Evolutionary conservation across 1,140 invertebrate genomes (phyloP).

Genomic region (Cotesia glomerata): DNA sequence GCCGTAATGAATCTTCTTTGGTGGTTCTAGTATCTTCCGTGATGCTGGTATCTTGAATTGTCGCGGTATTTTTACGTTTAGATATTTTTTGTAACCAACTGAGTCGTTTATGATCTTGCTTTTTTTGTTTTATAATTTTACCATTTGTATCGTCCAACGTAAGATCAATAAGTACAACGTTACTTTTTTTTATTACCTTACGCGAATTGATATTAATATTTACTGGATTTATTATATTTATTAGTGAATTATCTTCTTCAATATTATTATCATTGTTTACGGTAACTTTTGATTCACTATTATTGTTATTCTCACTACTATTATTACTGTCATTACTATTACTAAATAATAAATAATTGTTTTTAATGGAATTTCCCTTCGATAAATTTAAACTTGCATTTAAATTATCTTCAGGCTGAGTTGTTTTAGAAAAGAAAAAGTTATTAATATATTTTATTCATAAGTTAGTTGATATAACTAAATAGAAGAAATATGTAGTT

Average conservation of each 20-base stretch:
- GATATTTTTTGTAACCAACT: conserved; percentile 47
- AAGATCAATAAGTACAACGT: conserved; percentile 54
- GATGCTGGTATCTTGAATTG: background rate
- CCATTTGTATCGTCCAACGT: conserved; percentile 44
- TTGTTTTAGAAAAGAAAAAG: conserved; percentile 29
- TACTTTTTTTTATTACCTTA: conserved; percentile 39
- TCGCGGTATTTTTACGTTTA: conserved; percentile 25
- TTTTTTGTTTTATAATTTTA: conserved; percentile 43
- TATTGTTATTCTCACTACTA: conserved; percentile 1
- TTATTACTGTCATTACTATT: background rate
- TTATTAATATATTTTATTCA: conserved; percentile 6
- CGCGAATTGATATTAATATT: conserved; percentile 28
- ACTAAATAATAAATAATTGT: conserved; percentile 12
- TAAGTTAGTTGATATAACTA: background rate
- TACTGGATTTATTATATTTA: background rate
- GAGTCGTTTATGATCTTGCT: conserved; percentile 36
- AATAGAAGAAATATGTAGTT: no score
- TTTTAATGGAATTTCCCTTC: conserved; percentile 35
- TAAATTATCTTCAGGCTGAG: conserved; percentile 41
- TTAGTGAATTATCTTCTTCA: background rate
- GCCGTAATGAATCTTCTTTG: conserved; percentile 22
- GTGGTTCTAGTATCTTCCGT: background rate
- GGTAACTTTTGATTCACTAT: conserved; percentile 3
- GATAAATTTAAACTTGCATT: conserved; percentile 28
- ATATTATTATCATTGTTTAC: conserved; percentile 1